phyloP scores from a whole-genome alignment of 2,888 invertebrate genomes.

The Stramonita haemastoma region DNA sequence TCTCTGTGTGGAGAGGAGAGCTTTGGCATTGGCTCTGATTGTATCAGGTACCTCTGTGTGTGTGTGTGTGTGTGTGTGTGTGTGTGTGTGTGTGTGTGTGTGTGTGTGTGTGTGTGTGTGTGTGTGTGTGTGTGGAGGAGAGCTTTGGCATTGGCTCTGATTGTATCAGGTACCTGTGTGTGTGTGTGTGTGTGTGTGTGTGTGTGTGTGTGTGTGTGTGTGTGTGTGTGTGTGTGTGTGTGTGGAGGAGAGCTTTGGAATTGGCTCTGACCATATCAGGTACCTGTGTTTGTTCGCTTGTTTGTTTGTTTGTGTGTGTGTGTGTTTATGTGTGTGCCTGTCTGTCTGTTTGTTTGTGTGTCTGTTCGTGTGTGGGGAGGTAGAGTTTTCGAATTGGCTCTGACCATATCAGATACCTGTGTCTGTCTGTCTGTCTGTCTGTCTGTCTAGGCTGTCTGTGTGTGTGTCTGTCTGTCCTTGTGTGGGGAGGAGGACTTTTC shows the following conservation, averaged over 20 bases:
- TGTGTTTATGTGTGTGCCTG: neutral
- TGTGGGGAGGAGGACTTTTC: neutral
- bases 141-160: slow-evolving; percentile 99
- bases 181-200: slow-evolving; percentile 13
- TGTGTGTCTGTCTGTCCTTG: neutral
- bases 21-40: slow-evolving; percentile 98
- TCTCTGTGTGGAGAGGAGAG: slow-evolving; percentile 99
- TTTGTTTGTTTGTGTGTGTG: neutral
- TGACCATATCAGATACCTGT: neutral
- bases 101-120: slow-evolving; percentile 69
- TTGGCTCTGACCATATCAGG: slow-evolving; percentile 97
- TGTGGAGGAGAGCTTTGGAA: slow-evolving; percentile 99
- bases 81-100: neutral
- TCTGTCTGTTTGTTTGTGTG: no score
- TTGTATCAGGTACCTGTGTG: slow-evolving; percentile 84
- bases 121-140: slow-evolving; percentile 98
- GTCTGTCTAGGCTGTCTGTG: neutral
- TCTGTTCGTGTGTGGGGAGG: no score
- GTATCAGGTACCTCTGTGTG: slow-evolving; percentile 82
- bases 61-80: slow-evolving; percentile 13
- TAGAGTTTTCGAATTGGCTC: no score
- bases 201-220: neutral
- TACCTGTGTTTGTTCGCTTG: slow-evolving; percentile 45
- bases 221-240: slow-evolving; percentile 64
- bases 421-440: neutral